Evolutionary conservation across 2,797 vertebrate species (phyloP).

Genomic region (Aselliscus stoliczkanus): DNA sequence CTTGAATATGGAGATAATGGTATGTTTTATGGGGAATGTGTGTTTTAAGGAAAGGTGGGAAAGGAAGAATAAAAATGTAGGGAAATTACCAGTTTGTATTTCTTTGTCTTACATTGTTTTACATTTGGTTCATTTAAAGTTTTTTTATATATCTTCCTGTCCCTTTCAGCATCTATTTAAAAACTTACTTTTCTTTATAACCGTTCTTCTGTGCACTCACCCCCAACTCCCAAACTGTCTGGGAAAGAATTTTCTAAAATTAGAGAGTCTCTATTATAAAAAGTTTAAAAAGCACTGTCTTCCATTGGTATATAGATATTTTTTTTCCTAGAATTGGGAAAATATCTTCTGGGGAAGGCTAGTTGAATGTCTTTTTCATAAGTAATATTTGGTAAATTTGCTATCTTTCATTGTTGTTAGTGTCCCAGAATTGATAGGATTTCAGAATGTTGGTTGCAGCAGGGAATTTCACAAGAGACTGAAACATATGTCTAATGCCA

Average conservation of each 20-base stretch:
- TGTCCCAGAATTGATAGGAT: background rate
- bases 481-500: background rate
- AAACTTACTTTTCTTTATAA: background rate
- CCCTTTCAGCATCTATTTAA: background rate
- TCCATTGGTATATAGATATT: background rate
- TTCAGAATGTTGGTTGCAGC: background rate
- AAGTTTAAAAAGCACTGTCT: background rate
- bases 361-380: background rate
- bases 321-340: slow-evolving; percentile 28
- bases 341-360: background rate
- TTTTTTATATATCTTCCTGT: background rate
- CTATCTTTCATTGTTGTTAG: background rate
- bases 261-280: background rate
- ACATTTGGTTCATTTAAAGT: slow-evolving; percentile 16
- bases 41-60: background rate
- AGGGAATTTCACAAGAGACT: background rate
- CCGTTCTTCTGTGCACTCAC: background rate
- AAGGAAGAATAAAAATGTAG: background rate
- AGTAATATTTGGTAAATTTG: slow-evolving; percentile 31
- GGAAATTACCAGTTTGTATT: background rate
- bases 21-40: slow-evolving; percentile 72
- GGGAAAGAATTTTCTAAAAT: background rate
- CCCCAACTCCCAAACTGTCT: background rate
- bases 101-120: background rate
- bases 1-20: slow-evolving; percentile 98